Evolutionary conservation across 2,888 invertebrate species (phyloP).

Genomic region (Callinectes sapidus): DNA sequence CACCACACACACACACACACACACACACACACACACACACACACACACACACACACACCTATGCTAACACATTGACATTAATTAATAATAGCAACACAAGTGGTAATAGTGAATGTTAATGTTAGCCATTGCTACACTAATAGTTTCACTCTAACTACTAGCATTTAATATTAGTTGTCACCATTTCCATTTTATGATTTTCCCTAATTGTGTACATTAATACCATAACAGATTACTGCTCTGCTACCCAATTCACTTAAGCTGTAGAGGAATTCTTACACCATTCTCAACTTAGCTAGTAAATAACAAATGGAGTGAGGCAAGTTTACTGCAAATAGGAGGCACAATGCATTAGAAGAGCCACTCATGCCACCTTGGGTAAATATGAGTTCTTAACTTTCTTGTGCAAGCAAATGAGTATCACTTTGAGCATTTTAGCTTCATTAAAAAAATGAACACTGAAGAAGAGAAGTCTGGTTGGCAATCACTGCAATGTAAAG

Average conservation of each 20-base stretch:
- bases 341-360: too few relatives aligned
- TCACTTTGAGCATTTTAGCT: too few relatives aligned
- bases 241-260: neutral
- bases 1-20: too few relatives aligned
- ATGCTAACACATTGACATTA: neutral
- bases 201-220: neutral
- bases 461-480: too few relatives aligned
- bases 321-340: neutral
- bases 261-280: neutral
- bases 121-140: neutral
- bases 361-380: too few relatives aligned
- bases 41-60: too few relatives aligned
- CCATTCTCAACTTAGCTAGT: neutral
- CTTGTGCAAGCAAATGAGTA: too few relatives aligned
- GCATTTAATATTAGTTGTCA: neutral
- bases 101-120: neutral
- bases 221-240: neutral
- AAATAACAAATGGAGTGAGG: neutral
- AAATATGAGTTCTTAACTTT: too few relatives aligned
- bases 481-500: too few relatives aligned
- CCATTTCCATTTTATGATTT: neutral
- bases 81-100: neutral
- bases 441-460: too few relatives aligned
- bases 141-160: neutral
- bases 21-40: too few relatives aligned